These are phyloP conservation scores for Rhinoraja longicauda DNA, from an alignment of 2,797 vertebrate genomes.

Conservation along the genomic window DNA sequence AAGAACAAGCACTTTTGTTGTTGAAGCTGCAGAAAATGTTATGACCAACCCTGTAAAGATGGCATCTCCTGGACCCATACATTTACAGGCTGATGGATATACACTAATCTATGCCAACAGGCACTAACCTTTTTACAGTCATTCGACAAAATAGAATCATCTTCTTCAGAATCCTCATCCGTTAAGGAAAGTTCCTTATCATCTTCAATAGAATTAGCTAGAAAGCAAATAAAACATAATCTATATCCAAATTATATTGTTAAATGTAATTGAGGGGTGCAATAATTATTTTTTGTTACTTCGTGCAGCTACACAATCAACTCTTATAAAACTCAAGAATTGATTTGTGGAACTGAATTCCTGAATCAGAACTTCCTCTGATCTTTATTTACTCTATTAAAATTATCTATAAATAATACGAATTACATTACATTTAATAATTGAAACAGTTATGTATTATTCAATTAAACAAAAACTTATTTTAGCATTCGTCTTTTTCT, in stretches of 20 bases:
- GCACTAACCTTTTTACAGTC: slow-evolving; percentile 81
- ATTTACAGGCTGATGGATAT: background rate
- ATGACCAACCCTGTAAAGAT: background rate
- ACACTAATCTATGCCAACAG: background rate
- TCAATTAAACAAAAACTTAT: background rate
- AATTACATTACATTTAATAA: background rate
- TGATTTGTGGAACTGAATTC: background rate
- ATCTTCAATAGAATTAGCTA: slow-evolving; percentile 36
- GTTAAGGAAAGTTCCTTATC: slow-evolving; percentile 36
- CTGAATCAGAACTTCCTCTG: background rate
- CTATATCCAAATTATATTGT: background rate
- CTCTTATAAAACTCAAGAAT: background rate
- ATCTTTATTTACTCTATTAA: background rate
- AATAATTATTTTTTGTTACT: background rate
- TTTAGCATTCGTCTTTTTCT: background rate
- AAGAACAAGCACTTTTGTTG: background rate
- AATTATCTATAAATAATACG: background rate
- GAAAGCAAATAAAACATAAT: background rate
- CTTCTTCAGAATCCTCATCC: slow-evolving; percentile 62
- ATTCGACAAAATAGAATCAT: slow-evolving; percentile 68
- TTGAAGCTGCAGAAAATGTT: too few relatives aligned
- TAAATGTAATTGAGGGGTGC: background rate
- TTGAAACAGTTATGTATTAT: background rate
- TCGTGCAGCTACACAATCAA: background rate
- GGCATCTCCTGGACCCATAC: background rate